Base-by-base conservation (phyloP, 1,140 invertebrate genomes). In the Lepidotrigona ventralis region DNA sequence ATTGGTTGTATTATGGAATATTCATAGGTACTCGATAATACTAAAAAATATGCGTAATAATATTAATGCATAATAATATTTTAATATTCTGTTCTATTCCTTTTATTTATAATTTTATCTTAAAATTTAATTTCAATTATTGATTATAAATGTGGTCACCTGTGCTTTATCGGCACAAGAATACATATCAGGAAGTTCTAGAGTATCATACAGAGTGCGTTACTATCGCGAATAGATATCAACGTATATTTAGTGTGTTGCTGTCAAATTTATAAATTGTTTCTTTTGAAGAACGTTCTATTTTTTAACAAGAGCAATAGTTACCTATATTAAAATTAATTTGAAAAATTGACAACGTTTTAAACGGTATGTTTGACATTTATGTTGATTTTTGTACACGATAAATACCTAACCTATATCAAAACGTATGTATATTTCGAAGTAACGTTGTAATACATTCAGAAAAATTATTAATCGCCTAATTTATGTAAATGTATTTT, bases 191-290 rank as follows among this genome's bases (percentile, higher is more conserved):
- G 56, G 51, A 29, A 33, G 19, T 81, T 68, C 33, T 75, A 68
- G 53, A 81, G 58, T 23, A 2, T 56, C 19, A 12, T 29, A 6
- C 11, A 82, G 80, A 82, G 73, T n/a, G 80, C 80, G 60, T 14
- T 46, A 66, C 73, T 56, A 8, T 82, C 80, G 63, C 19, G 29
- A 81, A 66, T 51, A 63, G 56, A 72, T 54, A 19, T 29, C 5
- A 33, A 21, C 39, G 63, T 53, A 54, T 82, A 63, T 46, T 11
- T 51, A 4, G 15, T 5, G 66, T 29, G 29, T 53, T 60, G 54
- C 81, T 82, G 81, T 82, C 81, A 82, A 70, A 78, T 33, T 12
- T 15, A 70, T 3, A n/a, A 54, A n/a, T 58, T n/a, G 14, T 69
- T 82, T 78, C 26, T 29, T 68, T 21, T 53, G 12, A 14, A 56